A percentile compares a stretch with the other conserved stretches of the same genome.
Evolutionary conservation across 2,888 invertebrate species (phyloP).

Genomic region (Drepanosiphum platanoidis): DNA sequence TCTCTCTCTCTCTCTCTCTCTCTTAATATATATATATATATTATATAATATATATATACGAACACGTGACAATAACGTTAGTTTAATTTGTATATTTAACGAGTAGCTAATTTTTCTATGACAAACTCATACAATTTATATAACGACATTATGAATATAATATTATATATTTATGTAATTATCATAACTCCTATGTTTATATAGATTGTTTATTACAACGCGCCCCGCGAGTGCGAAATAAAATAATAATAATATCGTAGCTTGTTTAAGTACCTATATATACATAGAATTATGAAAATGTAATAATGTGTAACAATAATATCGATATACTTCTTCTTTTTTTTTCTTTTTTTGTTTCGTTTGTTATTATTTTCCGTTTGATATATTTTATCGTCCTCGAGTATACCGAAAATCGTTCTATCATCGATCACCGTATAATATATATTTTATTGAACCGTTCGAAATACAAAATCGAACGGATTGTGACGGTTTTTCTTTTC

Average conservation of each 20-base stretch:
- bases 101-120: constrained; percentile 17
- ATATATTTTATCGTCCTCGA: too few species aligned
- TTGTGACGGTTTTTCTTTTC: too few species aligned
- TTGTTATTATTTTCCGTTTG: not conserved
- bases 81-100: constrained; percentile 22
- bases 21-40: too few species aligned
- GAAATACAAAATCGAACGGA: too few species aligned
- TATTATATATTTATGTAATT: not conserved
- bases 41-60: not conserved
- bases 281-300: too few species aligned
- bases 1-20: too few species aligned
- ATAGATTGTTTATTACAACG: not conserved
- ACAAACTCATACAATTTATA: not conserved
- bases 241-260: not conserved
- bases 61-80: constrained; percentile 42
- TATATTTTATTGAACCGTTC: too few species aligned
- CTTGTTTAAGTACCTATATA: not conserved
- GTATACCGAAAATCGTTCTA: too few species aligned
- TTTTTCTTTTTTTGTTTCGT: not conserved
- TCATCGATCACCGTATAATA: too few species aligned
- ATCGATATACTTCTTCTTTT: too few species aligned
- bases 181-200: not conserved
- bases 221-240: not conserved
- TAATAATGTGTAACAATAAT: too few species aligned
- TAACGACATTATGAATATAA: not conserved